These are phyloP conservation scores for Cecidostiba fungosa DNA, from an alignment of 2,888 invertebrate genomes.

Conservation along the genomic window DNA sequence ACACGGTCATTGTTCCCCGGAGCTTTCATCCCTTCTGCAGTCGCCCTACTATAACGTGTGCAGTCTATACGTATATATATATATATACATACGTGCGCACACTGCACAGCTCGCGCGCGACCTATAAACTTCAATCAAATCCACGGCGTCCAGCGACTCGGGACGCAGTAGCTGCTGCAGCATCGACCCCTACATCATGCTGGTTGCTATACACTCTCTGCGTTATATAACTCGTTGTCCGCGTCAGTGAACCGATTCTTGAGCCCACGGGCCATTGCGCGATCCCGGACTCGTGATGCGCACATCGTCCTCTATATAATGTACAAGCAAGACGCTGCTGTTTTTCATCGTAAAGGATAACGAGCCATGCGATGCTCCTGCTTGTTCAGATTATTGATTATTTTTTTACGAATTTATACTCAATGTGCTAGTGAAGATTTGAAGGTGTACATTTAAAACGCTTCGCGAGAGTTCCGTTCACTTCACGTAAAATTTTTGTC, in stretches of 20 bases:
- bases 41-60: neutral
- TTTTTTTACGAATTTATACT: no score
- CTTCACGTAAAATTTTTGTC: no score
- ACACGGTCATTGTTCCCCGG: constrained; percentile 32
- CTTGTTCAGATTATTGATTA: no score
- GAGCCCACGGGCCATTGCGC: neutral
- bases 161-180: neutral
- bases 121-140: constrained; percentile 40
- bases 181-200: neutral
- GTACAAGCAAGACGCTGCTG: no score
- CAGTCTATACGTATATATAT: no score
- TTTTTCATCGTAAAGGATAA: no score
- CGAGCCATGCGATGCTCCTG: no score
- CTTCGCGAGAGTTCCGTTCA: no score
- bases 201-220: no score
- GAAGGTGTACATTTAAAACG: no score
- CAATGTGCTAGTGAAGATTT: no score
- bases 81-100: neutral
- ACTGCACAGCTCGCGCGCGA: constrained; percentile 9
- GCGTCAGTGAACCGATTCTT: neutral
- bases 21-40: constrained; percentile 36
- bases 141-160: neutral
- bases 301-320: no score
- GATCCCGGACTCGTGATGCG: neutral
- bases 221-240: neutral